phyloP scores from a whole-genome alignment of 2,888 invertebrate species.

The Amphipyra tragopoginis region DNA sequence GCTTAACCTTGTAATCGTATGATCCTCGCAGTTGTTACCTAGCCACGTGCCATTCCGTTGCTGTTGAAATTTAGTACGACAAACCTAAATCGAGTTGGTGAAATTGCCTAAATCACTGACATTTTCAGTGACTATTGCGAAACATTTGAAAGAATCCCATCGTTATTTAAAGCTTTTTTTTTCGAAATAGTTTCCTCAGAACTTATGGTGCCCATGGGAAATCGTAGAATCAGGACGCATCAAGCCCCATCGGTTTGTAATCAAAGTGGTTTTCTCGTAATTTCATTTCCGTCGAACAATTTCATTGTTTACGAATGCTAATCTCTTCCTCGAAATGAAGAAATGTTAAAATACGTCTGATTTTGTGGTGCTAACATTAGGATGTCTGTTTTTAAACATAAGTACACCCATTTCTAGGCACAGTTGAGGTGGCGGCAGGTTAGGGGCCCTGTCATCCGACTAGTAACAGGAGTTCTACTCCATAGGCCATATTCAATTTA shows the following conservation, averaged over 20 bases:
- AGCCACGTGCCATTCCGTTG: too few species aligned
- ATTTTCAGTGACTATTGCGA: background rate
- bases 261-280: constrained; percentile 30
- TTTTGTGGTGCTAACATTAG: background rate
- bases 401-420: too few species aligned
- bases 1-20: too few species aligned
- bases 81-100: too few species aligned
- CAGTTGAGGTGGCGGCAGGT: too few species aligned
- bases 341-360: background rate
- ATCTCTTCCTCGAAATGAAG: background rate
- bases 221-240: constrained; percentile 30
- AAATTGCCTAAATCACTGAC: too few species aligned
- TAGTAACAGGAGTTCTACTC: too few species aligned
- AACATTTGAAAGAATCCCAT: constrained; percentile 7
- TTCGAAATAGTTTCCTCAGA: constrained; percentile 33
- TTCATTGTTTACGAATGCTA: constrained; percentile 1
- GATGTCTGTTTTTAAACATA: too few species aligned
- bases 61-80: too few species aligned
- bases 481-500: too few species aligned
- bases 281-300: constrained; percentile 4
- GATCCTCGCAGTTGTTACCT: too few species aligned
- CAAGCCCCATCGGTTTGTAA: constrained; percentile 22
- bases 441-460: too few species aligned
- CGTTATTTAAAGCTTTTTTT: constrained; percentile 21
- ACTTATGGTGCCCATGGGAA: constrained; percentile 47